Base-by-base conservation (phyloP, 1,140 invertebrate species). In the Bombus cullumanus region DNA sequence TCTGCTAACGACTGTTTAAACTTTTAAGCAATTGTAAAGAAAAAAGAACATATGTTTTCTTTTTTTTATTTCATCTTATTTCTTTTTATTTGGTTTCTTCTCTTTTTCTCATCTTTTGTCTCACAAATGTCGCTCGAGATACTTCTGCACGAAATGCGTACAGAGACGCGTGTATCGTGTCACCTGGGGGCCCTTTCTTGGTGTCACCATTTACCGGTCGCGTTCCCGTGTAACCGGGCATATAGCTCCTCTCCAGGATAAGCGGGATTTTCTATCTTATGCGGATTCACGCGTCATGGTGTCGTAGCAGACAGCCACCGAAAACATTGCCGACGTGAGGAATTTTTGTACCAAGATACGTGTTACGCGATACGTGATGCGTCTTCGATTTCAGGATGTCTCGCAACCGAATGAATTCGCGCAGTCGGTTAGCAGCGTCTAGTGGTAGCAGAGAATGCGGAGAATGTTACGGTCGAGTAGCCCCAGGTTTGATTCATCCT, bases 181-280 rank as follows among this genome's bases (percentile, higher is more conserved):
- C 57, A 81, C 83, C 77, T 80, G 41, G 2, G 34, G 13, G 66
- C 3, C n/a, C 37, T 22, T 37, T 13, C 37, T 31, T 22, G 2
- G 34, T 68, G 78, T 81, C 83, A 43, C 43, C 39, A 43, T 81
- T 81, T 72, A 59, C 64, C 34, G 28, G 34, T 25, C 15, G 43
- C 9, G 31, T 83, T n/a, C 15, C 47, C 39, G 4, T 41, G 57
- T 31, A 59, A 37, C 68, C 18, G 43, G 39, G 28, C 57, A 15
- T 28, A 57, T 69, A 57, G 34, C 82, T 83, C 43, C n/a, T 62
- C 28, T 72, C 28, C 25, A 12, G 76, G 31, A 64, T 68, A 62
- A 10, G 28, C 15, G 15, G 47, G 47, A 69, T 83, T 78, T 78
- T 41, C 34, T 69, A 34, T 68, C 62, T 83, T 83, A 69, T 25